Evolutionary conservation across 2,113 vertebrate genomes (phyloP).

Genomic region (Progne subis): DNA sequence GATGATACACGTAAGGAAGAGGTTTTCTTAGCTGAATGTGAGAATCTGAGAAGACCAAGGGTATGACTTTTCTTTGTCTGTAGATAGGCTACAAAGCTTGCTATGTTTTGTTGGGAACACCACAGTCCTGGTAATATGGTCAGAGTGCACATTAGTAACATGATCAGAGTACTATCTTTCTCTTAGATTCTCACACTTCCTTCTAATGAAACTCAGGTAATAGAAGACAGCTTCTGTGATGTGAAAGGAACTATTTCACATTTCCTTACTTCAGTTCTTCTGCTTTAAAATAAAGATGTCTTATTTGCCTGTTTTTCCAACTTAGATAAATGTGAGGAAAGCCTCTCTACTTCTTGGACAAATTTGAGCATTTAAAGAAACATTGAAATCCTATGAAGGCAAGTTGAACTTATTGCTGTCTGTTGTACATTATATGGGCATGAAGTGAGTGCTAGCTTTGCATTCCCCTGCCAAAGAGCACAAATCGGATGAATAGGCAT

Average conservation of each 20-base stretch:
- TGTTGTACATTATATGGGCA: neutral
- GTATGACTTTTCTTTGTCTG: neutral
- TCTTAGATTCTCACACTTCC: neutral
- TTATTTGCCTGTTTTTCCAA: neutral
- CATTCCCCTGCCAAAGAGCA: neutral
- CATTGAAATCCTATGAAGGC: neutral
- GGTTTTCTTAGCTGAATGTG: neutral
- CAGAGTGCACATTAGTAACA: neutral
- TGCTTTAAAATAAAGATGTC: neutral
- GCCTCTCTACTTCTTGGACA: neutral
- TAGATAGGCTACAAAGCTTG: neutral
- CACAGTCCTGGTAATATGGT: neutral
- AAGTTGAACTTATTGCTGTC: neutral
- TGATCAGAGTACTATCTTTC: neutral
- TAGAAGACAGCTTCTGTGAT: neutral
- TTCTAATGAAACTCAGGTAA: neutral
- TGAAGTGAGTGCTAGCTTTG: neutral
- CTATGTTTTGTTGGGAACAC: accelerated
- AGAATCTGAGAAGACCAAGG: neutral
- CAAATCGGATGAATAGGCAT: neutral
- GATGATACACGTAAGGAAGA: neutral
- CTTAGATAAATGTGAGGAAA: neutral
- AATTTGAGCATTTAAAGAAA: neutral
- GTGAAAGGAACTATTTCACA: neutral
- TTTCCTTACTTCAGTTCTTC: neutral